phyloP scores from a whole-genome alignment of 2,113 vertebrate genomes.

The Zingel zingel region DNA sequence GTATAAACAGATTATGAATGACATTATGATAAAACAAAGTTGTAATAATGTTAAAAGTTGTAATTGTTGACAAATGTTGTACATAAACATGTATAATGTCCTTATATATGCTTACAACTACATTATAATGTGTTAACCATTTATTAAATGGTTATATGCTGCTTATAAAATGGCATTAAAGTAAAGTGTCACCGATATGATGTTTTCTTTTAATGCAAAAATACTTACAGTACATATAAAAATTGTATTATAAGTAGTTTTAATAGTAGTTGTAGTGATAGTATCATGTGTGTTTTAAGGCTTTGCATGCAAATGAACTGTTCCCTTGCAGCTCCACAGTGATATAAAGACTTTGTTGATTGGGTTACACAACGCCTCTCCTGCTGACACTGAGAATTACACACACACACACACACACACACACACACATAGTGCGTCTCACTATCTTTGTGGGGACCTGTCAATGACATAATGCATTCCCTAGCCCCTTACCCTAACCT shows the following conservation, averaged over 20 bases:
- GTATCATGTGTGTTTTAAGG: background rate
- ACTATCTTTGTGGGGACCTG: no score
- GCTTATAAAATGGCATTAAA: background rate
- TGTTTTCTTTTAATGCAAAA: background rate
- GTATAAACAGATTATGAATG: background rate
- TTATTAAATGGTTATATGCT: background rate
- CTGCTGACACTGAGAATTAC: conserved; percentile 58
- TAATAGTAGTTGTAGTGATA: background rate
- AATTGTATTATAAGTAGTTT: background rate
- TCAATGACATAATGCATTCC: no score
- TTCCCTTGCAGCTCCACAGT: conserved; percentile 33
- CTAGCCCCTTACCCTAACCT: no score
- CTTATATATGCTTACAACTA: background rate
- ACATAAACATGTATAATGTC: background rate
- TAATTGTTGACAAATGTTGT: background rate
- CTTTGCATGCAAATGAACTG: conserved; percentile 27
- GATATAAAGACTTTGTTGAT: conserved; percentile 72
- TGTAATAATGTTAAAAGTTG: background rate
- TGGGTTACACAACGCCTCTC: conserved; percentile 63
- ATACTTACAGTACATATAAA: background rate
- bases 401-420: conserved; percentile 31
- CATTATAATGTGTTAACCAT: background rate
- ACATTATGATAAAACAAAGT: background rate
- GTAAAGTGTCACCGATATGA: background rate
- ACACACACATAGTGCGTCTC: no score